phyloP scores from a whole-genome alignment of 2,888 invertebrate species.

The Drosophila recens region DNA sequence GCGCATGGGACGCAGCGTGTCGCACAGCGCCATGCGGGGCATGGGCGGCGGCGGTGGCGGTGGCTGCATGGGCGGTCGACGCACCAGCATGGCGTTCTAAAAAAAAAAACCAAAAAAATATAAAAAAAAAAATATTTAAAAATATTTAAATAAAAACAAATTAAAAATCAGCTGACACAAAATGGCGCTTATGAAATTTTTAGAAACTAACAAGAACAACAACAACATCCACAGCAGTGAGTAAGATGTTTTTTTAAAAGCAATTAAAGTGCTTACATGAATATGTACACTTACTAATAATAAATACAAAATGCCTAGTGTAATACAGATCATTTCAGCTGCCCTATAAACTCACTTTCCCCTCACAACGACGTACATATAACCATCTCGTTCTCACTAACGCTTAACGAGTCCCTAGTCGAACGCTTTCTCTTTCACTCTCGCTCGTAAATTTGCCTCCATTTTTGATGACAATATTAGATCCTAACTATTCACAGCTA shows the following conservation, averaged over 20 bases:
- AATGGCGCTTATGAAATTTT: constrained; percentile 78
- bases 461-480: constrained; percentile 78
- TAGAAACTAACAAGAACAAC: constrained; percentile 29
- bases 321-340: constrained; percentile 15
- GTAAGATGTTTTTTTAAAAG: constrained; percentile 46
- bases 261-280: constrained; percentile 3
- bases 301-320: constrained; percentile 16
- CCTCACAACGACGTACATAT: too few species aligned
- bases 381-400: constrained; percentile 1
- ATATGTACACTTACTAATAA: constrained; percentile 1
- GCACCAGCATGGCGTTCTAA: constrained; percentile 85
- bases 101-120: too few species aligned
- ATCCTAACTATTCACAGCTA: constrained; percentile 62
- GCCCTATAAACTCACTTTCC: constrained; percentile 9
- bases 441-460: background rate
- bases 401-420: background rate
- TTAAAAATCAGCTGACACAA: constrained; percentile 57
- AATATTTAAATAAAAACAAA: too few species aligned
- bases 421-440: background rate
- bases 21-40: constrained; percentile 81
- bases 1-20: constrained; percentile 84
- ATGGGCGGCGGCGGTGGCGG: constrained; percentile 63
- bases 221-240: constrained; percentile 18
- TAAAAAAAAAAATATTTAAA: too few species aligned
- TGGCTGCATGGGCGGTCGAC: constrained; percentile 78